Base-by-base conservation (phyloP, 2,888 invertebrate genomes). In the Amiota communis region DNA sequence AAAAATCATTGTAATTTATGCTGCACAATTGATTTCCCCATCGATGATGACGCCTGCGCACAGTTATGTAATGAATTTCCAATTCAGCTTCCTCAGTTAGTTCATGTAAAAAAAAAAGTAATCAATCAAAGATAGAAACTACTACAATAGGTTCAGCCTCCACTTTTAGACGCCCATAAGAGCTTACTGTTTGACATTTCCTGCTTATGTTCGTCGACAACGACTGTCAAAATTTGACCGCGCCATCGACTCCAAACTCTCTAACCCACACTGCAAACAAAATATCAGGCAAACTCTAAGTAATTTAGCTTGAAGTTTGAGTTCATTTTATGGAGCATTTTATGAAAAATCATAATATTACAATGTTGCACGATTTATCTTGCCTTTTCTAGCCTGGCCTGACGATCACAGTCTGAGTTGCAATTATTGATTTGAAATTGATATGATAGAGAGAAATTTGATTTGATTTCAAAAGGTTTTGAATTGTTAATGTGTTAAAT, bases 151-250 rank as follows among this genome's bases (percentile, higher is more conserved):
- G 15, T 17, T 65, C 15, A 65, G 49, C 65, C 48, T 47, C 20
- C 59, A 59, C 48, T 17, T 65, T 65, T 9, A 47, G 48, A 63
- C 63, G 46, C 63, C 63, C 63, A 63, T 47, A 63, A 63, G 13
- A 48, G 48, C 76, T 72, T 75, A 74, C 73, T 76, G 75, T 81
- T 80, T 83, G 82, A 83, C 82, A 72, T 83, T 83, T 83, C 83
- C 82, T 83, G 82, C 74, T 75, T 65, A 48, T 65, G 20, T n/a
- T 9, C 20, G 65, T 59, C 20, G 17, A 20, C 59, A 20, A 59
- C 48, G 36, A 48, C 65, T 65, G 65, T 65, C 65, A 65, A 11
- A 65, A 65, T 15, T 64, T 64, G 47, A n/a, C 12, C n/a, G 47
- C 48, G 8, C 17, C 15, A 36, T 63, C 36, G 46, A 11, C 8